Conservation (phyloP, 2,888 invertebrate genomes). For the Ichneumon xanthorius region DNA sequence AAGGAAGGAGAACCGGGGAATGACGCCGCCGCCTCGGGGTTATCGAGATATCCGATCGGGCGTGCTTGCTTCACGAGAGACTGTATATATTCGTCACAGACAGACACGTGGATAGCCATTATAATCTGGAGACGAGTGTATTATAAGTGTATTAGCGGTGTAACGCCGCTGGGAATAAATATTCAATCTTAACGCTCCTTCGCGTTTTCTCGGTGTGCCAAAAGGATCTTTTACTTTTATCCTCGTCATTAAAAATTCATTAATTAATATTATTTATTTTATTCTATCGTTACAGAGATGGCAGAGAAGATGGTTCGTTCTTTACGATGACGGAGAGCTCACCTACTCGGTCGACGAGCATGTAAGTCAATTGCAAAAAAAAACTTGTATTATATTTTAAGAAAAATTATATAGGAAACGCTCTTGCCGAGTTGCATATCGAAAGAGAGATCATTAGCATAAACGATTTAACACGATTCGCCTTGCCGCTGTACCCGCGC, state of each 20-base stretch:
- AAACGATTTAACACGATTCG: conserved; percentile 66
- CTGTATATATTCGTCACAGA: conserved; percentile 60
- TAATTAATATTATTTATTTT: conserved; percentile 73
- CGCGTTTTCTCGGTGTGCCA: conserved; percentile 8
- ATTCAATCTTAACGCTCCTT: conserved; percentile 65
- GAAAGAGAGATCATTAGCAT: conserved; percentile 57
- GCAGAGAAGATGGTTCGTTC: conserved; percentile 99
- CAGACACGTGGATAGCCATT: conserved; percentile 67
- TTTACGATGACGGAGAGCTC: conserved; percentile 98
- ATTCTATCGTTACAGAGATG: conserved; percentile 93
- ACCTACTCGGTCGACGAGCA: conserved; percentile 99
- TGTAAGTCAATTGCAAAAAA: conserved; percentile 89
- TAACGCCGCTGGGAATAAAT: conserved; percentile 62
- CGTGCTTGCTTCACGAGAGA: conserved; percentile 49
- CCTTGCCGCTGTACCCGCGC: conserved; percentile 50
- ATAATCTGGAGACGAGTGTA: conserved; percentile 63
- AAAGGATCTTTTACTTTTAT: not conserved
- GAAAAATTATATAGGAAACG: conserved; percentile 4
- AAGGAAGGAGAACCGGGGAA: conserved; percentile 59
- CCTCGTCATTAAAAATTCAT: not conserved
- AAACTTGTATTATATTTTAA: not conserved
- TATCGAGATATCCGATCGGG: conserved; percentile 66
- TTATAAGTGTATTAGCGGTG: conserved; percentile 64
- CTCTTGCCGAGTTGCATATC: conserved; percentile 5
- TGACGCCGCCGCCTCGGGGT: conserved; percentile 60